phyloP scores from a whole-genome alignment of 2,113 vertebrate species.

The Limnothrissa miodon region DNA sequence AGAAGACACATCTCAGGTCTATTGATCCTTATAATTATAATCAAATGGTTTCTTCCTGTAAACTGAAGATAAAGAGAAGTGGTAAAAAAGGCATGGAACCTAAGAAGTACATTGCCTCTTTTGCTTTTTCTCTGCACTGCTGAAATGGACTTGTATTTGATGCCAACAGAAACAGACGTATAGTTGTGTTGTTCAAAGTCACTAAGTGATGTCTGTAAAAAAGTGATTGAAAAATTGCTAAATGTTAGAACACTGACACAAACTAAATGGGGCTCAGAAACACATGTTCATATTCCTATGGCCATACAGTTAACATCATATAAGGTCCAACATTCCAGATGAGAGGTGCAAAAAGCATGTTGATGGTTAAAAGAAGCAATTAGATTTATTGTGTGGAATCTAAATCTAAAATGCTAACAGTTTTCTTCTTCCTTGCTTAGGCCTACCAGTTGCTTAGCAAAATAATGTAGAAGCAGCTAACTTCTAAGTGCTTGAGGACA shows the following conservation, averaged over 20 bases:
- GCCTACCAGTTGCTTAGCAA: not conserved
- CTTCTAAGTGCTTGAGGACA: constrained; percentile 63
- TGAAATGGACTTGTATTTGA: not conserved
- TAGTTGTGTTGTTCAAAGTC: too few species aligned
- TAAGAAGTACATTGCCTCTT: not conserved
- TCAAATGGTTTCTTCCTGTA: not conserved
- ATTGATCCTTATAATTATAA: constrained; percentile 13
- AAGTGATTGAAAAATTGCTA: too few species aligned
- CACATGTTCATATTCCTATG: too few species aligned
- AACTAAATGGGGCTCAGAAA: too few species aligned
- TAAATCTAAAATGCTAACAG: too few species aligned
- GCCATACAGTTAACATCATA: too few species aligned
- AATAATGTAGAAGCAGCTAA: constrained; percentile 63
- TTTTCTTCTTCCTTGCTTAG: not conserved
- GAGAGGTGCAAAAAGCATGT: too few species aligned
- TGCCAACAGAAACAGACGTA: not conserved
- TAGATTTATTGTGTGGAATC: too few species aligned
- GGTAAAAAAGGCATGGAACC: not conserved
- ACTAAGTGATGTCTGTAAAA: too few species aligned
- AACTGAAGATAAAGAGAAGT: not conserved
- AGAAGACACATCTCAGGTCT: not conserved
- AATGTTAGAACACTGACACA: too few species aligned
- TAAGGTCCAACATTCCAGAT: too few species aligned
- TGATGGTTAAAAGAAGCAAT: too few species aligned
- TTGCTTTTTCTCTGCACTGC: not conserved